Conservation (phyloP, 2,888 invertebrate species). For the Osmoderma eremita region DNA sequence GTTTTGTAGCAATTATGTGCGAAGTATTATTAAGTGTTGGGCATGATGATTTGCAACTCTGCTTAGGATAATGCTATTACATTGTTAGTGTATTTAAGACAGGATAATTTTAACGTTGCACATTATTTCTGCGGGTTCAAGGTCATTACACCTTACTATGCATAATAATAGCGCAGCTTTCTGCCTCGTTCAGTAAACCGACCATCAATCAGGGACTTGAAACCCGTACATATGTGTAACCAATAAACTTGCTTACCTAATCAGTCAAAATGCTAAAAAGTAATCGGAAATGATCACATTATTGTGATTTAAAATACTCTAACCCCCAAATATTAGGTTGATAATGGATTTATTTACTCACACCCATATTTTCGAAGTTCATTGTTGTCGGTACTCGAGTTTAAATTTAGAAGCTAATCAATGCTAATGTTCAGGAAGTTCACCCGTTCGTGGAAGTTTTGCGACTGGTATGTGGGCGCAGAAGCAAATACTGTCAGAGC, state of each 20-base stretch:
- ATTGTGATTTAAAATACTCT: constrained; percentile 1
- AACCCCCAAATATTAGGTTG: not conserved
- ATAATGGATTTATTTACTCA: constrained; percentile 1
- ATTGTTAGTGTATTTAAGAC: too few relatives aligned
- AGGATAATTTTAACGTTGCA: too few relatives aligned
- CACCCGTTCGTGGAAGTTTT: constrained; percentile 11
- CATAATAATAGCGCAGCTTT: not conserved
- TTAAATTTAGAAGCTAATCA: constrained; percentile 28
- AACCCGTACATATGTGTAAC: not conserved
- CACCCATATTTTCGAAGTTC: constrained; percentile 11
- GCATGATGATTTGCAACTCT: too few relatives aligned
- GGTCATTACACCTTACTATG: not conserved
- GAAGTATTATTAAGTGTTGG: too few relatives aligned
- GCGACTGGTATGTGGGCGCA: constrained; percentile 2
- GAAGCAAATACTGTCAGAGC: not conserved
- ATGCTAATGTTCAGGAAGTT: constrained; percentile 11
- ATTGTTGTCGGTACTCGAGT: constrained; percentile 13
- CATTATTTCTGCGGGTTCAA: too few relatives aligned
- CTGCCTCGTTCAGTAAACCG: not conserved
- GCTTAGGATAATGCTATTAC: too few relatives aligned
- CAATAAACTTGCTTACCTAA: not conserved
- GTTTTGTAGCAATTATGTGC: too few relatives aligned
- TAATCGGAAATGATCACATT: not conserved
- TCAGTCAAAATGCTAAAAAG: constrained; percentile 3
- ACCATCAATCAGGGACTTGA: not conserved